Evolutionary conservation across 2,797 vertebrate species (phyloP).

Genomic region (Sebastes cheni): DNA sequence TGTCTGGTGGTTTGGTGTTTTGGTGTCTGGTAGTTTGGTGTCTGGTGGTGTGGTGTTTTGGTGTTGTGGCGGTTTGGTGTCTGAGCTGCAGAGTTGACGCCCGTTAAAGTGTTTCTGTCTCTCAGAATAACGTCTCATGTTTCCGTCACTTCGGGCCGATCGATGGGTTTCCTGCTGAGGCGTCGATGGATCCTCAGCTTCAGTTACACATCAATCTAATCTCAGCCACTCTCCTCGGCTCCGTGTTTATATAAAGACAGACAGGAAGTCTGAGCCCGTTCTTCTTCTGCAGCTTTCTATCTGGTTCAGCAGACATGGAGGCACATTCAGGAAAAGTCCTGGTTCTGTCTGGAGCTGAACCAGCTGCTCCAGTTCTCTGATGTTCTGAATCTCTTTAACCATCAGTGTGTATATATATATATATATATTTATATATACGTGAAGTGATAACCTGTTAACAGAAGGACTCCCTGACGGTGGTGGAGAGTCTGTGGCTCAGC

Average conservation of each 20-base stretch:
- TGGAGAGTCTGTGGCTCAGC: no score
- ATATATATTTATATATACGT: no score
- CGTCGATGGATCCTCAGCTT: constrained; percentile 5
- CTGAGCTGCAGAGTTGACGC: background rate
- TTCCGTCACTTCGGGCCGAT: background rate
- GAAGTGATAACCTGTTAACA: no score
- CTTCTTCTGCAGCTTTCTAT: background rate
- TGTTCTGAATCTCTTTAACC: no score
- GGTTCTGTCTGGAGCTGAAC: background rate
- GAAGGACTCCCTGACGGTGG: no score
- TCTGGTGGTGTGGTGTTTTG: background rate
- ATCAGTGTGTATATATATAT: no score
- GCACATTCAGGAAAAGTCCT: background rate
- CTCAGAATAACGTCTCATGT: background rate
- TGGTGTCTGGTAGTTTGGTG: no score
- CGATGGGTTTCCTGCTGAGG: background rate
- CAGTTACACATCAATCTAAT: constrained; percentile 15
- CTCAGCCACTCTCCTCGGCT: constrained; percentile 7
- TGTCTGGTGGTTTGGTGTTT: no score
- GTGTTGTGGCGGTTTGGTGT: background rate
- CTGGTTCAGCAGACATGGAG: background rate
- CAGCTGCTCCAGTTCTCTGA: no score
- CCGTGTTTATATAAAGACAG: constrained; percentile 1
- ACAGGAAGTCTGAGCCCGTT: background rate
- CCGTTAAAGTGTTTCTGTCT: background rate